A percentile compares a stretch with the other conserved stretches of the same genome.
These are phyloP conservation scores for Paedocypris sp. DNA, from an alignment of 2,113 vertebrate genomes.

Conservation along the genomic window DNA sequence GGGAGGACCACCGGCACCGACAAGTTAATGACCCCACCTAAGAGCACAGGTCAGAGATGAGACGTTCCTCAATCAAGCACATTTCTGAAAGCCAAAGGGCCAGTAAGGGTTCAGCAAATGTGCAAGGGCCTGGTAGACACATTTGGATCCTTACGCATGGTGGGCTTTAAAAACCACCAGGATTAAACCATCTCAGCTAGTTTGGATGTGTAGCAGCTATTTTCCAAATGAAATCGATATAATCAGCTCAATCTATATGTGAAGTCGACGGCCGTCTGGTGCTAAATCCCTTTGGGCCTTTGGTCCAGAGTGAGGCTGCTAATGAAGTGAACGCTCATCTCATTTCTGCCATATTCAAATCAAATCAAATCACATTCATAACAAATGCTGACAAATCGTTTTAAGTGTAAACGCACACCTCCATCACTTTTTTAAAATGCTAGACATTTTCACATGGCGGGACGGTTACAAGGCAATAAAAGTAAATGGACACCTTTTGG, in stretches of 20 bases:
- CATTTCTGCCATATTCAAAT: not conserved
- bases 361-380: not conserved
- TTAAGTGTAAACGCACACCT: not conserved
- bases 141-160: too few species aligned
- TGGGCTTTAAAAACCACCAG: too few species aligned
- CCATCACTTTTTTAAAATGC: slow-evolving; percentile 19
- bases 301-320: too few species aligned
- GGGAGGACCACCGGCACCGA: slow-evolving; percentile 92
- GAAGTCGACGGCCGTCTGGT: not conserved
- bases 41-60: slow-evolving; percentile 10
- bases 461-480: slow-evolving; percentile 35
- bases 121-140: too few species aligned
- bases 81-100: too few species aligned
- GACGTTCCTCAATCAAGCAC: slow-evolving; percentile 13
- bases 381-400: not conserved
- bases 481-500: slow-evolving; percentile 42
- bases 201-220: too few species aligned
- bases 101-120: too few species aligned
- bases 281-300: too few species aligned
- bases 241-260: too few species aligned
- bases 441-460: slow-evolving; percentile 25
- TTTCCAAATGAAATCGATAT: too few species aligned
- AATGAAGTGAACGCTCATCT: too few species aligned
- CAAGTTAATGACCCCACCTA: slow-evolving; percentile 92
- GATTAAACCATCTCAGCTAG: too few species aligned